These are phyloP conservation scores for Orbicella faveolata DNA, from an alignment of 64 coral and sea anemone genomes.

Conservation along the genomic window DNA sequence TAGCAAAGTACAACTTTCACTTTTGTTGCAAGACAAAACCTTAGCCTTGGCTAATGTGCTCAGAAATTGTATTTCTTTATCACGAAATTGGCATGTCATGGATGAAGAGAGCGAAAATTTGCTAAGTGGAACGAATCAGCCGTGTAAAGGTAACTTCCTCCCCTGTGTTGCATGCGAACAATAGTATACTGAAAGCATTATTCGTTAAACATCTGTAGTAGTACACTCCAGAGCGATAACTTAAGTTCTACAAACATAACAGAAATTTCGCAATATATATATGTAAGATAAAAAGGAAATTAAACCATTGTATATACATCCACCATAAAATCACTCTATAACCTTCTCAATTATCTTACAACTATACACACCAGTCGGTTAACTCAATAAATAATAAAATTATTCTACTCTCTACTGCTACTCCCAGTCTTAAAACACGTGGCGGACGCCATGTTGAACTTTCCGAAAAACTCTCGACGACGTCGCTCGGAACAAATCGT, in stretches of 20 bases:
- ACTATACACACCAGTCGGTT: slow-evolving; percentile 14
- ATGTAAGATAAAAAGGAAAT: slow-evolving; percentile 13
- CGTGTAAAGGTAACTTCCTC: no score
- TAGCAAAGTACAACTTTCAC: no score
- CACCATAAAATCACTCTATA: slow-evolving; percentile 30
- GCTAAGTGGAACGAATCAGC: background rate
- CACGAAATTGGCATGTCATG: no score
- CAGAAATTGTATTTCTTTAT: no score
- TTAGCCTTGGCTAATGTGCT: no score
- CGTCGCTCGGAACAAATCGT: background rate
- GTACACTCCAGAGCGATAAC: background rate
- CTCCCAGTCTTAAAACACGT: background rate
- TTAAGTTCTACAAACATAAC: slow-evolving; percentile 10
- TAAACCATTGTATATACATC: slow-evolving; percentile 10
- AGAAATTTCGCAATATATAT: background rate
- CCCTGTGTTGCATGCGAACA: background rate
- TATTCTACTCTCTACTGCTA: background rate
- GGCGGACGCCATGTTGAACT: slow-evolving; percentile 2
- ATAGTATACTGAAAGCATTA: background rate
- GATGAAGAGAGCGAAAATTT: no score
- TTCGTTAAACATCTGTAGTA: background rate
- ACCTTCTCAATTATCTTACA: slow-evolving; percentile 43
- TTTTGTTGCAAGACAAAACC: no score
- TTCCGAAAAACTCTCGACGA: background rate
- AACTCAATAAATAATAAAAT: slow-evolving; percentile 30